Base-by-base conservation (phyloP, 1,140 invertebrate genomes). In the Rhagoletis pomonella region DNA sequence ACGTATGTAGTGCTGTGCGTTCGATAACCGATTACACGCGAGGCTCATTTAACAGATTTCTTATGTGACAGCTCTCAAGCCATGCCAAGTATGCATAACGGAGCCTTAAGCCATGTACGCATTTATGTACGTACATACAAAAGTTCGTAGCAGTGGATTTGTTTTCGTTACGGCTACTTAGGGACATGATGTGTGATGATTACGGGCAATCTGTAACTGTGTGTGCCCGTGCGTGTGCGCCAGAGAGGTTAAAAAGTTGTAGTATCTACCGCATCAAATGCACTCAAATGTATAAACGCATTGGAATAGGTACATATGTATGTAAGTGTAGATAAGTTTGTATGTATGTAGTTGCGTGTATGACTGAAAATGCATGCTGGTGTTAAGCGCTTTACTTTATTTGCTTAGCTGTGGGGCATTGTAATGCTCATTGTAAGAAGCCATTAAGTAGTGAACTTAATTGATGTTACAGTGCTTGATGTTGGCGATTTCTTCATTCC, bases 91-190 rank as follows among this genome's bases (percentile, higher is more conserved):
- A n/a, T n/a, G n/a, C n/a, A n/a, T n/a, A n/a, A n/a, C n/a, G n/a
- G n/a, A n/a, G n/a, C n/a, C n/a, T n/a, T n/a, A 29, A 29, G 29
- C 29, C 73, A 67, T 44, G 14, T 58, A 60, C 29, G 39, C 19
- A 85, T 39, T 44, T 85, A 58, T 7, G 19, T 87, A 19, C 14
- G 84, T 65, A 10, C 17, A 7, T 47, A 10, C 64, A 86, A 19
- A 19, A 29, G 60, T 59, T 12, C 17, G 10, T 42, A 84, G 17
- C 47, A 60, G 7, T 55, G 50, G n/a, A 64, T 65, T 88, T 86
- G 50, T 62, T 86, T 86, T 88, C 85, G 87, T 81, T 86, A 86
- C 67, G 55, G 87, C 85, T 86, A 88, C 67, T 86, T 88, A 88
- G 85, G 67, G 50, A 44, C 67, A 86, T 86, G 85, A 88, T 77